Base-by-base conservation (phyloP, 1,140 invertebrate species). In the Drosophila sp. region DNA sequence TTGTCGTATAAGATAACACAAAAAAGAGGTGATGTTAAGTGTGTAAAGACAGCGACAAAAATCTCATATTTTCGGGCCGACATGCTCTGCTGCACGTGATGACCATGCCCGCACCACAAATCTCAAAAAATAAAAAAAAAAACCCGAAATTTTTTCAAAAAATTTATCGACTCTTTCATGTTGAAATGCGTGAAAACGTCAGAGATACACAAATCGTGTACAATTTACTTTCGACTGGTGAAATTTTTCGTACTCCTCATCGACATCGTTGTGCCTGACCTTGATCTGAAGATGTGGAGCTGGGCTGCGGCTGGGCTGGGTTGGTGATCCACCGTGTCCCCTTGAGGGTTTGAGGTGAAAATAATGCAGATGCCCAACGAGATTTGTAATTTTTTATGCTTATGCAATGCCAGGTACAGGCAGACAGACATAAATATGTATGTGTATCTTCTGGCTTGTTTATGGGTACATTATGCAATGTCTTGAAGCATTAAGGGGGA, bases 221-320 rank as follows among this genome's bases (percentile, higher is more conserved):
- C 35, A 57, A 70, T 66, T 70, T 74, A 66, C 62, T 70, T 70
- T 61, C 27, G 60, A 47, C 72, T 78, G 76, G 72, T 75, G 76
- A 78, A 78, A 78, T 78, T 78, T 50, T 78, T 70, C 32, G 50
- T 61, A 60, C 38, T 72, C 66, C 67, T 72, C 70, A 67, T 72
- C 68, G 58, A 30, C 57, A 63, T 40, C 61, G 30, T 35, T 61
- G 38, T 41, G 40, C 32, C 56, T 77, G 76, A 78, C 76, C 76
- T 78, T 78, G 76, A 78, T 78, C 72, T 75, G 76, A 41, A 56
- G 75, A 63, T 67, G 69, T 29, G 60, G 38, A 40, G 60, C 60
- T 25, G 44, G 44, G 58, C 58, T 10, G 38, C 1, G 25, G 30
- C 41, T 29, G n/a, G n/a, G n/a, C 47, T 68, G 25, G 40, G 56